Evolutionary conservation across 92 coral and sea anemone species (phyloP), one percentile per base, ranked within the genome.

Genomic region (Desmophyllum pertusum): DNA sequence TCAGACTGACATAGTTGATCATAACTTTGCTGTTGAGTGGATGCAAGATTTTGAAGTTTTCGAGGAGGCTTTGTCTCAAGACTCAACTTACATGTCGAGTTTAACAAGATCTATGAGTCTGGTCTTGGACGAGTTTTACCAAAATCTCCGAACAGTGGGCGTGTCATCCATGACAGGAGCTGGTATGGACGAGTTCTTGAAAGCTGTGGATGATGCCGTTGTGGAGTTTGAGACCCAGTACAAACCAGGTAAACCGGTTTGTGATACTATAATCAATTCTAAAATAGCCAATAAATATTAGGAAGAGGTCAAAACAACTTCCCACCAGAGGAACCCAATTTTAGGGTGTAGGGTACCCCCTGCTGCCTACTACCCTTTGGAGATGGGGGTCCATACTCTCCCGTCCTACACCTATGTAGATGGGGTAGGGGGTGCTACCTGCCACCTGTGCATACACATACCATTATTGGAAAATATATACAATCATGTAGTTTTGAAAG

Each of bases 81-180:
- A 96, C 52, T 94, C 98, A 27, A 90, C 98, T 36, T 96, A 96
- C 88, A 96, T 96, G 95, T 96, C 98, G 53, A 96, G 98, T 74
- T 84, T 96, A 57, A 90, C 98, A 14, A 86, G 98, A 38, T 96
- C 98, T 0, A 92, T 96, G 96, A 96, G 98, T 75, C 84, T 96
- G 67, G 98, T 96, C 14, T 81, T 96, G 42, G 98, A 96, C 59
- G 98, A 96, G 83, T 96, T 96, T 78, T 96, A 96, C 85, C 98
- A 94, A 81, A 95, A 95, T 53, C 93, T 96, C 19, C 83, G 89
- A 14, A 84, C 91, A 43, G 98, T 96, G 40, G 98, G 98, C n/a
- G 98, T 96, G 77, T 96, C 98, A 18, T 96, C 98, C 11, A 87
- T 96, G 94, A 96, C 98, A 27, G 98, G 98, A 2, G 96, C 91